These are phyloP conservation scores for Leptosomus discolor DNA, from an alignment of 2,113 vertebrate species.

Conservation along the genomic window DNA sequence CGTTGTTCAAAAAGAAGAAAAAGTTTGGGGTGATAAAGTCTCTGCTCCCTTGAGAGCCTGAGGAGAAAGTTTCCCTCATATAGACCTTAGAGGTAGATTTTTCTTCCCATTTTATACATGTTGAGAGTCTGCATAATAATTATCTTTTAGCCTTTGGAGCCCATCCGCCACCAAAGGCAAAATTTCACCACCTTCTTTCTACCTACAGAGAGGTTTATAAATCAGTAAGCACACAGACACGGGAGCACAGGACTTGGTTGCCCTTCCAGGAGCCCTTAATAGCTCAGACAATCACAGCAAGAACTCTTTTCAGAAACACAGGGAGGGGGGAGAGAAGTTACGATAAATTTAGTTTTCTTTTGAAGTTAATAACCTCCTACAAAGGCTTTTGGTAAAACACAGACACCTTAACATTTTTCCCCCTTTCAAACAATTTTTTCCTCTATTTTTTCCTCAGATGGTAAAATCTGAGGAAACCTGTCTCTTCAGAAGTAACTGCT, in stretches of 20 bases:
- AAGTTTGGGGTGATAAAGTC: conserved; percentile 16
- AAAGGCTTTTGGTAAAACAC: conserved; percentile 65
- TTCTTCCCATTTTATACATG: conserved; percentile 21
- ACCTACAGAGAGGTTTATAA: conserved; percentile 51
- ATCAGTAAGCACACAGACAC: not conserved
- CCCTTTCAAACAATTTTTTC: conserved; percentile 54
- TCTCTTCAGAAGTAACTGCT: conserved; percentile 67
- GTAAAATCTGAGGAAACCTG: conserved; percentile 59
- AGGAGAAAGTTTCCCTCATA: conserved; percentile 29
- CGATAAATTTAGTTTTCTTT: conserved; percentile 65
- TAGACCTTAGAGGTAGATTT: conserved; percentile 8
- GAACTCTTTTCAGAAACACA: conserved; percentile 48
- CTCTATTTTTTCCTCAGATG: conserved; percentile 46
- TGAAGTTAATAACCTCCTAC: conserved; percentile 73
- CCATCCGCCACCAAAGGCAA: conserved; percentile 37
- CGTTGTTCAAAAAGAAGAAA: conserved; percentile 11
- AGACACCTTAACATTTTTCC: conserved; percentile 59
- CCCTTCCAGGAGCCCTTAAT: conserved; percentile 32
- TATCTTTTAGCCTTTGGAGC: conserved; percentile 41
- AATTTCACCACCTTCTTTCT: conserved; percentile 55
- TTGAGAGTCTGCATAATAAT: conserved; percentile 50
- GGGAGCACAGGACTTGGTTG: not conserved
- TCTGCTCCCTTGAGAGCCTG: not conserved
- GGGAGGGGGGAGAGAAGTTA: conserved; percentile 12
- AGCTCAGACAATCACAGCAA: conserved; percentile 15